These are phyloP conservation scores for Anthophora plumipes DNA, from an alignment of 2,888 invertebrate species.

Conservation along the genomic window DNA sequence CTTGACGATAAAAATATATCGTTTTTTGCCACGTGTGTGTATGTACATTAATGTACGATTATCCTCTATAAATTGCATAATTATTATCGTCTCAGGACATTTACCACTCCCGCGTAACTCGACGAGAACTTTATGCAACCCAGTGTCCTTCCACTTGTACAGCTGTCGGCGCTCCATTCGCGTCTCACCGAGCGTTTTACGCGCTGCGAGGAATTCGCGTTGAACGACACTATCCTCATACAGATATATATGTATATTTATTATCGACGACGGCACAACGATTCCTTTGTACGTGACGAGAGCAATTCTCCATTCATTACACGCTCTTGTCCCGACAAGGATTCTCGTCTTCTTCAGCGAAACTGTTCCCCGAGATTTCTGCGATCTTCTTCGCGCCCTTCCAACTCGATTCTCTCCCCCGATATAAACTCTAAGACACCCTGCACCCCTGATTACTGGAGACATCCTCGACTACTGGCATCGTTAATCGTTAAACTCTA, in stretches of 20 bases:
- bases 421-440: slow-evolving; percentile 53
- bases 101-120: not conserved
- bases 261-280: slow-evolving; percentile 43
- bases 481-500: slow-evolving; percentile 74
- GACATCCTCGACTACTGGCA: slow-evolving; percentile 68
- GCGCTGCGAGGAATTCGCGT: not conserved
- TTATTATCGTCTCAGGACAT: slow-evolving; percentile 5
- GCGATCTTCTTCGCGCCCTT: slow-evolving; percentile 58
- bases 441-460: slow-evolving; percentile 72
- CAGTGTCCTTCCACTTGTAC: not conserved
- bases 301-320: slow-evolving; percentile 80
- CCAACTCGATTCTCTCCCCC: slow-evolving; percentile 53
- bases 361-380: slow-evolving; percentile 20
- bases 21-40: not conserved
- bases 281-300: slow-evolving; percentile 77
- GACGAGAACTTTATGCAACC: slow-evolving; percentile 23
- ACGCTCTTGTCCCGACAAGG: slow-evolving; percentile 78
- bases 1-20: slow-evolving; percentile 4
- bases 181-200: not conserved
- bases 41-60: slow-evolving; percentile 13
- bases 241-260: slow-evolving; percentile 49
- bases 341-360: slow-evolving; percentile 68
- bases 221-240: not conserved
- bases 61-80: slow-evolving; percentile 9
- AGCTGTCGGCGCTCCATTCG: not conserved